A percentile compares a stretch with the other conserved stretches of the same genome.
phyloP scores from a whole-genome alignment of 1,140 invertebrate genomes.

The Drosophila bocki region DNA sequence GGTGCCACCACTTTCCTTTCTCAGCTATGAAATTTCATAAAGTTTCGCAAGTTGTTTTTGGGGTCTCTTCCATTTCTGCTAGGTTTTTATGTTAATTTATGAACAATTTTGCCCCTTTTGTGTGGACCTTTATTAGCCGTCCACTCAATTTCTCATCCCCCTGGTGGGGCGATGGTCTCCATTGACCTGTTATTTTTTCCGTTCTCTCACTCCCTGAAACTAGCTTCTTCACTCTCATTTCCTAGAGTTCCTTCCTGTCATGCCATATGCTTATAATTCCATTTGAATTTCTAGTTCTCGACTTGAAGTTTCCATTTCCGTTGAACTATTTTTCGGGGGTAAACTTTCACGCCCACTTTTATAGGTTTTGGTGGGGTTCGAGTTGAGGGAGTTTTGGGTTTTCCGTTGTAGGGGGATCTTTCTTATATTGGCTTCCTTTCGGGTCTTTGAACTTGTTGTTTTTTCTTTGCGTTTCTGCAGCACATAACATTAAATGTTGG shows the following conservation, averaged over 20 bases:
- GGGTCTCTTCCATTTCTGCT: constrained; percentile 1
- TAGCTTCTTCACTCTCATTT: background rate
- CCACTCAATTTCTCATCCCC: constrained; percentile 37
- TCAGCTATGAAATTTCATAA: constrained; percentile 21
- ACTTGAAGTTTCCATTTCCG: constrained; percentile 76
- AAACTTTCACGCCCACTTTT: constrained; percentile 38
- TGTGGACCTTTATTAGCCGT: constrained; percentile 28
- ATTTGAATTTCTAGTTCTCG: constrained; percentile 37
- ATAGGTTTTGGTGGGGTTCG: constrained; percentile 3
- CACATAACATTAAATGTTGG: constrained; percentile 71
- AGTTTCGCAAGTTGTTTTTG: constrained; percentile 11
- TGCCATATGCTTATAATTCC: constrained; percentile 64
- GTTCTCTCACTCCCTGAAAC: constrained; percentile 1
- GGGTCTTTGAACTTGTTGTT: constrained; percentile 74
- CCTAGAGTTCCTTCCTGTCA: constrained; percentile 30
- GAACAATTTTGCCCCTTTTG: constrained; percentile 35
- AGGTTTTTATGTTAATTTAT: constrained; percentile 64
- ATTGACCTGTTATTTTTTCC: constrained; percentile 12
- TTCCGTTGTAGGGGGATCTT: constrained; percentile 8
- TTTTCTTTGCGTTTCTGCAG: constrained; percentile 66
- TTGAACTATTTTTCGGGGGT: constrained; percentile 65
- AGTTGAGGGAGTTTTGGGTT: background rate
- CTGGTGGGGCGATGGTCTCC: constrained; percentile 1
- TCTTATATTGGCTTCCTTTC: constrained; percentile 28
- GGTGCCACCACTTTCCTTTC: background rate